Base-by-base conservation (phyloP, 2,113 vertebrate genomes). In the Cyanocitta stelleri region DNA sequence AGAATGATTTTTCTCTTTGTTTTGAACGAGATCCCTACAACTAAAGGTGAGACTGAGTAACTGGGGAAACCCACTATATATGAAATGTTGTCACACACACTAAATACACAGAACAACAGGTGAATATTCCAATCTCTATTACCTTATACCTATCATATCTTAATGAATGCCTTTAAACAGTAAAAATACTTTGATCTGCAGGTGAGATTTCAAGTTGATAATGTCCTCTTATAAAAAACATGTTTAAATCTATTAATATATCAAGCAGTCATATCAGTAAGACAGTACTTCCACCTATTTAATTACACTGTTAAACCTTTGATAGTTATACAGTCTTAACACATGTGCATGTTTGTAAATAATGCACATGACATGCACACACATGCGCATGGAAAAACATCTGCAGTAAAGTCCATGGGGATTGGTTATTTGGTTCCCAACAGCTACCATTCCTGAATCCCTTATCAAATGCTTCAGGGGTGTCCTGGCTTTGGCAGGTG, bases 1-100 rank as follows among this genome's bases (percentile, higher is more conserved):
- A 74, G 52, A 67, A 44, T 29, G 8, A n/a, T 77, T 75, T 86
- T 84, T 22, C 24, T 27, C 35, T 87, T 73, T 81, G 16, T 68
- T 95, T 95, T 79, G 44, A 91, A 43, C 22, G 58, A 44, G 59
- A 48, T 80, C 13, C 63, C 22, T 74, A 30, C 41, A 74, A 74
- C 30, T 37, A 77, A 59, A 86, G 79, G 64, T 84, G 72, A 83
- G 18, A 56, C 29, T 26, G 67, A 51, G 7, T 35, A 73, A 13
- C 41, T 80, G 59, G 33, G 37, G 39, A 85, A 93, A 66, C 8
- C 8, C 30, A 33, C 20, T 2, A 0, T 5, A 44, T 6, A 21
- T 13, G 37, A 93, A 95, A 94, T 1, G 3, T 32, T 89, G 44
- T 72, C 33, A 79, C 83, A 87, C 17, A 54, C 1, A 2, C 17